These are phyloP conservation scores for Frankliniella intonsa DNA, from an alignment of 2,888 invertebrate genomes.

Conservation along the genomic window DNA sequence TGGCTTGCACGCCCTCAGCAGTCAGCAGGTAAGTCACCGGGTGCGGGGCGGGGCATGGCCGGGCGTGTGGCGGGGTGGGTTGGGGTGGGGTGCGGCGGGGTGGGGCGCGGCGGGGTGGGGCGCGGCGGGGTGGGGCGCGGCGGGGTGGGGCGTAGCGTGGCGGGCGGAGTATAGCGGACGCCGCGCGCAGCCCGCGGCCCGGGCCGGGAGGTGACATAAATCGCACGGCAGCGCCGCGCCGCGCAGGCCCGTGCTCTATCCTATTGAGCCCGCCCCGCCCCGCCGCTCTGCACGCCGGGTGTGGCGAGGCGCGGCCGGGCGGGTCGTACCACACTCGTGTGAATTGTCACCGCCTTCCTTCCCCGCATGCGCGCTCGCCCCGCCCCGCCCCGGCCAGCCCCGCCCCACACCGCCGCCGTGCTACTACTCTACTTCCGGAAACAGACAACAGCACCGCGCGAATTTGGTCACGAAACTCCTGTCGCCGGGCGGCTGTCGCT, in stretches of 20 bases:
- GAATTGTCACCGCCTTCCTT: constrained; percentile 32
- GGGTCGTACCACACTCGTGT: constrained; percentile 28
- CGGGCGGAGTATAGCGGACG: not conserved
- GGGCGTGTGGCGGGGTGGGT: not conserved
- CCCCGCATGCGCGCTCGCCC: constrained; percentile 31
- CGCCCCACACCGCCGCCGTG: constrained; percentile 22
- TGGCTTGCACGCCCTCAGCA: too few species aligned
- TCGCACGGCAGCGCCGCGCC: not conserved
- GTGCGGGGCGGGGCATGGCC: too few species aligned
- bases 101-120: not conserved
- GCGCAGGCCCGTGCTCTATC: not conserved
- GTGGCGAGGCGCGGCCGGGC: constrained; percentile 12
- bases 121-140: too few species aligned
- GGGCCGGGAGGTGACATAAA: not conserved
- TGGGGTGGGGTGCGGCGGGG: too few species aligned
- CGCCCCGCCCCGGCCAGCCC: constrained; percentile 26
- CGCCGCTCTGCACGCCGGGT: not conserved
- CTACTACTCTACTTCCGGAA: not conserved
- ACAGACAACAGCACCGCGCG: not conserved
- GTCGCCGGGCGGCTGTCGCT: not conserved
- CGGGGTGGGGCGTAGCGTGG: too few species aligned
- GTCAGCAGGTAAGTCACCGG: too few species aligned
- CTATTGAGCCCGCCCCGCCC: not conserved
- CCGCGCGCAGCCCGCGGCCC: not conserved
- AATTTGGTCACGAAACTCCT: not conserved